Conservation (phyloP, 2,113 vertebrate species). For the Campylorhamphus procurvoides region DNA sequence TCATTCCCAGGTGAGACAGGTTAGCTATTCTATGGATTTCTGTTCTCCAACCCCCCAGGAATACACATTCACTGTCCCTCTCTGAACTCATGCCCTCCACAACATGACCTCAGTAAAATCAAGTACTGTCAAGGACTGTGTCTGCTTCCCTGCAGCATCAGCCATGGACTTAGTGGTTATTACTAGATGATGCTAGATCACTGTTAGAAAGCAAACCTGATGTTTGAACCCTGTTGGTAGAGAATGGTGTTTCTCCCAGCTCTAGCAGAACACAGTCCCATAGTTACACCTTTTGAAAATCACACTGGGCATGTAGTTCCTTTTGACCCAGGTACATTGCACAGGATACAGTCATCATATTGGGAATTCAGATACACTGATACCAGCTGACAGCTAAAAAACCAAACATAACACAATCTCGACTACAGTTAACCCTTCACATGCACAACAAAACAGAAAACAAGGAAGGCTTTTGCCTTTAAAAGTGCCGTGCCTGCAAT, state of each 20-base stretch:
- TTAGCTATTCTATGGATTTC: neutral
- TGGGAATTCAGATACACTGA: conserved; percentile 41
- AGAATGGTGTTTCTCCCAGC: neutral
- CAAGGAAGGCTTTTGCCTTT: conserved; percentile 44
- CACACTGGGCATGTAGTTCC: neutral
- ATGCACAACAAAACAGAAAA: conserved; percentile 55
- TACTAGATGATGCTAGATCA: neutral
- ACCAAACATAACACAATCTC: conserved; percentile 3
- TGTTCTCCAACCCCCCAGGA: neutral
- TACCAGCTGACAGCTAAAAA: conserved; percentile 40
- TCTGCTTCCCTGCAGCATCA: neutral
- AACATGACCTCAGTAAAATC: neutral
- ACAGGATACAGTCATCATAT: conserved; percentile 2
- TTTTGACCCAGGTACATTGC: neutral
- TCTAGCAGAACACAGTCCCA: neutral
- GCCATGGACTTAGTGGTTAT: neutral
- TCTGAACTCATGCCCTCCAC: neutral
- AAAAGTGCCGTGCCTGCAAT: conserved; percentile 59
- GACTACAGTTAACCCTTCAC: conserved; percentile 52
- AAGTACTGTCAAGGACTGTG: neutral
- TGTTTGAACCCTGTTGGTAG: neutral
- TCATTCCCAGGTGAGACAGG: neutral
- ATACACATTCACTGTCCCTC: neutral
- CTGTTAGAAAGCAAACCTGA: neutral
- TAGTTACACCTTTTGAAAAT: conserved; percentile 11